Evolutionary conservation across 2,888 invertebrate genomes (phyloP).

Genomic region (Parnassius apollo): DNA sequence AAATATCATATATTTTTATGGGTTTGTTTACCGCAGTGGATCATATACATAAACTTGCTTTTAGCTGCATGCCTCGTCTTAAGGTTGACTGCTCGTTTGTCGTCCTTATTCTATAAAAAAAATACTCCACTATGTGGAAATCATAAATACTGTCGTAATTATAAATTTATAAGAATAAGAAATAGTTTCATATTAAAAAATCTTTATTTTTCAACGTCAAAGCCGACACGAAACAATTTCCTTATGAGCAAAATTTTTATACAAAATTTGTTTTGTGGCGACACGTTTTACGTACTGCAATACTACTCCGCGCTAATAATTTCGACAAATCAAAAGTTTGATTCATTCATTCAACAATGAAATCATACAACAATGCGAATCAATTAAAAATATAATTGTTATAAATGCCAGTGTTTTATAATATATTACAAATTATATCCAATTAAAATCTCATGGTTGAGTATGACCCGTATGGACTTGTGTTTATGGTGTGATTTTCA

Average conservation of each 20-base stretch:
- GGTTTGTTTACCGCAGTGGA: too few species aligned
- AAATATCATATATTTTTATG: too few species aligned
- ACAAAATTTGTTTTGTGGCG: not conserved
- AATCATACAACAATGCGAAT: not conserved
- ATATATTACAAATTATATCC: not conserved
- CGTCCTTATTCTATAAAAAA: too few species aligned
- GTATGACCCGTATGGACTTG: not conserved
- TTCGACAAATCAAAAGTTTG: not conserved
- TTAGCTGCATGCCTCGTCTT: too few species aligned
- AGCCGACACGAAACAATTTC: constrained; percentile 1
- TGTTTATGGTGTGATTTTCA: too few species aligned
- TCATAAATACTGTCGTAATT: too few species aligned
- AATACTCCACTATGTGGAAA: too few species aligned
- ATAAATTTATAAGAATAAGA: too few species aligned
- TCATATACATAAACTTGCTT: too few species aligned
- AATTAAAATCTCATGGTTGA: not conserved
- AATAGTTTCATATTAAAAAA: not conserved
- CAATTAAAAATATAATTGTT: not conserved
- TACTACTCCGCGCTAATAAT: not conserved
- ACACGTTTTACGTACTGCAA: not conserved
- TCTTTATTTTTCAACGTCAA: constrained; percentile 6
- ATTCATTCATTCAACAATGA: constrained; percentile 5
- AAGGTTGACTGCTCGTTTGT: too few species aligned
- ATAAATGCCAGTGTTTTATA: not conserved
- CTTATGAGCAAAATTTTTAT: not conserved